Evolutionary conservation across 2,888 invertebrate genomes (phyloP).

Genomic region (Rhingia rostrata): DNA sequence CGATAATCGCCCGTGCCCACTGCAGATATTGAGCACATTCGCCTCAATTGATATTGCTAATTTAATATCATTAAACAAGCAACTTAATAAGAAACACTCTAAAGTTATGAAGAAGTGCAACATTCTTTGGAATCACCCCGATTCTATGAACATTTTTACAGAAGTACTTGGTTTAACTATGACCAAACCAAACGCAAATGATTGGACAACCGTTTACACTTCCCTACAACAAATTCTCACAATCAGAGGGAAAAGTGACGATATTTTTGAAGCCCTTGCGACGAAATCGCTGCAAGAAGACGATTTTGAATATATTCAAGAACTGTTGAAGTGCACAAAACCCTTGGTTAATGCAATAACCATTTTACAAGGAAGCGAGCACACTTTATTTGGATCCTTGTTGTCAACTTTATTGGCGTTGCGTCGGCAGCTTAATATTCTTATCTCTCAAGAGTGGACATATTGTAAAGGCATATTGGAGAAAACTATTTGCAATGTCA

Average conservation of each 20-base stretch:
- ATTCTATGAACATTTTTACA: constrained; percentile 2
- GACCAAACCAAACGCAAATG: background rate
- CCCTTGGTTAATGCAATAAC: constrained; percentile 32
- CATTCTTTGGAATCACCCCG: constrained; percentile 39
- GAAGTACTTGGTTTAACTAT: constrained; percentile 18
- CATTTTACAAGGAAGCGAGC: constrained; percentile 3
- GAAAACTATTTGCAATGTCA: constrained; percentile 1
- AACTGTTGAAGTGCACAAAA: constrained; percentile 30
- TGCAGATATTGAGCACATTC: constrained; percentile 5
- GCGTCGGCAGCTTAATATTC: constrained; percentile 22
- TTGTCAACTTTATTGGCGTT: constrained; percentile 31
- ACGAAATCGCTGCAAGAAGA: constrained; percentile 5
- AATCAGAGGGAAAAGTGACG: constrained; percentile 12
- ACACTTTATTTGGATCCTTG: constrained; percentile 26
- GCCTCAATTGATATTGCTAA: constrained; percentile 19
- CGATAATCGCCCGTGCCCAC: background rate
- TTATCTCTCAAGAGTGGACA: constrained; percentile 1
- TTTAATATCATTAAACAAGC: constrained; percentile 5
- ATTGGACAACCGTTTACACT: constrained; percentile 22
- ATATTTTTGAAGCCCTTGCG: constrained; percentile 33
- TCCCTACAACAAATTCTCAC: constrained; percentile 31
- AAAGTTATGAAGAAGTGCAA: constrained; percentile 43
- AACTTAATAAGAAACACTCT: constrained; percentile 3
- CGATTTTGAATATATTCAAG: constrained; percentile 44
- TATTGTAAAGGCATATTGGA: constrained; percentile 2